Evolutionary conservation across 2,797 vertebrate genomes (phyloP).

Genomic region (Dallia pectoralis): DNA sequence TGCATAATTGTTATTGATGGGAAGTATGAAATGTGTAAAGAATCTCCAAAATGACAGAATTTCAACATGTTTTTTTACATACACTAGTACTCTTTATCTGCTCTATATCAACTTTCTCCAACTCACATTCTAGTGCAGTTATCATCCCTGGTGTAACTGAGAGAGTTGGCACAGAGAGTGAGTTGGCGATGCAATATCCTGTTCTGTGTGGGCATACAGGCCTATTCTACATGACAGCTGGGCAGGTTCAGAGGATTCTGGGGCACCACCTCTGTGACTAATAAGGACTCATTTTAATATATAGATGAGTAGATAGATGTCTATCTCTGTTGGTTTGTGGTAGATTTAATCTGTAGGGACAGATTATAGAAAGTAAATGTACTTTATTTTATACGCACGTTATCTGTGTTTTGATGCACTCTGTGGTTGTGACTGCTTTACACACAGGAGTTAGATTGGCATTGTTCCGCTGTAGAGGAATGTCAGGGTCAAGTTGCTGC

Average conservation of each 20-base stretch:
- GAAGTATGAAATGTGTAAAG: too few relatives aligned
- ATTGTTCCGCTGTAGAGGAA: conserved; percentile 35
- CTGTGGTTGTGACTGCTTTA: conserved; percentile 2
- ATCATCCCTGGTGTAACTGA: not conserved
- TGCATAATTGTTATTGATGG: too few relatives aligned
- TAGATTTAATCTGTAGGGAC: conserved; percentile 20
- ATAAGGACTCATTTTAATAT: conserved; percentile 30
- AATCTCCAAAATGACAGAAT: too few relatives aligned
- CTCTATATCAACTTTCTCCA: not conserved
- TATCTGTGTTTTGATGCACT: conserved; percentile 57
- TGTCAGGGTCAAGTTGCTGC: conserved; percentile 25
- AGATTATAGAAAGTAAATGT: not conserved
- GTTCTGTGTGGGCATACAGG: conserved; percentile 13
- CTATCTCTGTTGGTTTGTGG: too few relatives aligned
- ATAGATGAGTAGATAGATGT: conserved; percentile 30
- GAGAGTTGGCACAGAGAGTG: not conserved
- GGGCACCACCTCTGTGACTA: conserved; percentile 34
- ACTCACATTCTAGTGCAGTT: conserved; percentile 9
- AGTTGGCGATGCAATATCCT: not conserved
- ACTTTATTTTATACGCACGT: conserved; percentile 8
- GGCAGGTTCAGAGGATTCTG: conserved; percentile 2
- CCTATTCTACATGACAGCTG: conserved; percentile 13
- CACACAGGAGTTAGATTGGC: conserved; percentile 33
- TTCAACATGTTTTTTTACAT: not conserved
- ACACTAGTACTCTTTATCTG: not conserved